Conservation (phyloP, 1,140 invertebrate species). For the Drosophila ercepeae region DNA sequence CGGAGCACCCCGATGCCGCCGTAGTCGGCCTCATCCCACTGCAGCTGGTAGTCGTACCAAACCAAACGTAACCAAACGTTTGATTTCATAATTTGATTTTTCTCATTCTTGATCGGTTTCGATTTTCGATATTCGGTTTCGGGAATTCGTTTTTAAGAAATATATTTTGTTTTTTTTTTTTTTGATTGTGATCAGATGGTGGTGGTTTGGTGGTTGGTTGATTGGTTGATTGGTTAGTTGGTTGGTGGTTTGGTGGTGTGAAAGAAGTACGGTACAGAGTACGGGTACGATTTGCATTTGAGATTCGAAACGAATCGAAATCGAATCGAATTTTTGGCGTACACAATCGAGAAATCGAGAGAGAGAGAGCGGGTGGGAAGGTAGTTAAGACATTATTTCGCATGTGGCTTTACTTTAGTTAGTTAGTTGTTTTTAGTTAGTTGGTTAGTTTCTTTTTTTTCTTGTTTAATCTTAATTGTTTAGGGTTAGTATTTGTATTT, state of each 20-base stretch:
- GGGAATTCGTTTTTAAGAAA: slow-evolving; percentile 34
- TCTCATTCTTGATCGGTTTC: slow-evolving; percentile 93
- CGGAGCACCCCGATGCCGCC: slow-evolving; percentile 97
- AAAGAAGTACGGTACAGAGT: slow-evolving; percentile 32
- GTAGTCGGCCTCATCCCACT: slow-evolving; percentile 99
- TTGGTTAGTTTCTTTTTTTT: slow-evolving; percentile 37
- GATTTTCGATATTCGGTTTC: slow-evolving; percentile 54
- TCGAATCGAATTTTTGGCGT: slow-evolving; percentile 49
- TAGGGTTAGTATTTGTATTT: slow-evolving; percentile 62
- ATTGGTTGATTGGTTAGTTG: slow-evolving; percentile 26
- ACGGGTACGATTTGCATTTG: slow-evolving; percentile 38
- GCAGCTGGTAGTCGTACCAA: slow-evolving; percentile 99
- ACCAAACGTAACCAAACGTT: slow-evolving; percentile 98
- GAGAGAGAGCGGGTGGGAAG: slow-evolving; percentile 76
- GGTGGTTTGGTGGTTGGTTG: slow-evolving; percentile 54
- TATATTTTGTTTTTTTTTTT: slow-evolving; percentile 42
- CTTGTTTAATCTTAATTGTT: slow-evolving; percentile 57
- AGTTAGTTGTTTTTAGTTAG: slow-evolving; percentile 41
- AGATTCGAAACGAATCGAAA: slow-evolving; percentile 64
- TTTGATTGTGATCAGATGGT: slow-evolving; percentile 57
- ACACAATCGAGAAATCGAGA: slow-evolving; percentile 52
- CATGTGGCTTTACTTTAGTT: slow-evolving; percentile 57
- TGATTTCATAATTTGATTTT: slow-evolving; percentile 99
- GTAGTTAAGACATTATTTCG: slow-evolving; percentile 74
- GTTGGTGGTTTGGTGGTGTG: slow-evolving; percentile 43